A percentile compares a stretch with the other conserved stretches of the same genome.
phyloP scores from a whole-genome alignment of 2,888 invertebrate species.

The Tromatobia lineatoria region DNA sequence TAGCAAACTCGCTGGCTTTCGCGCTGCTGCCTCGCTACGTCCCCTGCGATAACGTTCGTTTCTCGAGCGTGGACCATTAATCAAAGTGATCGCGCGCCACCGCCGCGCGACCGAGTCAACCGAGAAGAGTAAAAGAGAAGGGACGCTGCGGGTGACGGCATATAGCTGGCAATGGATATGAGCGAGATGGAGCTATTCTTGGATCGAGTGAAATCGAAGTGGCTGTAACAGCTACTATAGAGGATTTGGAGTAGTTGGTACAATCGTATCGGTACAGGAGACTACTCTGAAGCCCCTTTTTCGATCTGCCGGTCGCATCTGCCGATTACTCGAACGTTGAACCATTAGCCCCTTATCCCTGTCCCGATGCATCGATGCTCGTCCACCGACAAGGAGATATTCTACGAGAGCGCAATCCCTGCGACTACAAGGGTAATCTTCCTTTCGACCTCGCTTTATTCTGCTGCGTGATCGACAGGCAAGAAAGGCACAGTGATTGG shows the following conservation, averaged over 20 bases:
- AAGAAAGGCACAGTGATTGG: slow-evolving; percentile 31
- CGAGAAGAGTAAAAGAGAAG: slow-evolving; percentile 63
- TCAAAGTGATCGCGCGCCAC: slow-evolving; percentile 74
- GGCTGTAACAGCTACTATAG: slow-evolving; percentile 59
- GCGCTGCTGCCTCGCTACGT: slow-evolving; percentile 55
- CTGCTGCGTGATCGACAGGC: neutral
- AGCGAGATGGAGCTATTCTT: slow-evolving; percentile 33
- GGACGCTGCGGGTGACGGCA: slow-evolving; percentile 20
- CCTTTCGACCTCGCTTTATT: slow-evolving; percentile 20
- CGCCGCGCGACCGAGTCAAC: slow-evolving; percentile 71
- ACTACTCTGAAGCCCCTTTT: slow-evolving; percentile 27
- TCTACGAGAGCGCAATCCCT: slow-evolving; percentile 34
- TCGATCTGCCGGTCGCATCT: slow-evolving; percentile 65
- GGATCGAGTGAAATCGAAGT: slow-evolving; percentile 69
- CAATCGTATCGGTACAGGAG: slow-evolving; percentile 55
- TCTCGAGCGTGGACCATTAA: slow-evolving; percentile 75
- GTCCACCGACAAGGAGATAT: slow-evolving; percentile 9
- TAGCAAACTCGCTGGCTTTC: slow-evolving; percentile 6
- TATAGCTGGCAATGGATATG: slow-evolving; percentile 34
- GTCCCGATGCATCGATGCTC: slow-evolving; percentile 25
- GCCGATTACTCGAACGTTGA: slow-evolving; percentile 64
- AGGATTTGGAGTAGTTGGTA: slow-evolving; percentile 63
- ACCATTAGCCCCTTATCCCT: slow-evolving; percentile 55
- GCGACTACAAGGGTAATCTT: slow-evolving; percentile 39
- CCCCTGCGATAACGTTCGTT: slow-evolving; percentile 76